Conservation (phyloP, 1,140 invertebrate species). For the Probaryconus sp. region DNA sequence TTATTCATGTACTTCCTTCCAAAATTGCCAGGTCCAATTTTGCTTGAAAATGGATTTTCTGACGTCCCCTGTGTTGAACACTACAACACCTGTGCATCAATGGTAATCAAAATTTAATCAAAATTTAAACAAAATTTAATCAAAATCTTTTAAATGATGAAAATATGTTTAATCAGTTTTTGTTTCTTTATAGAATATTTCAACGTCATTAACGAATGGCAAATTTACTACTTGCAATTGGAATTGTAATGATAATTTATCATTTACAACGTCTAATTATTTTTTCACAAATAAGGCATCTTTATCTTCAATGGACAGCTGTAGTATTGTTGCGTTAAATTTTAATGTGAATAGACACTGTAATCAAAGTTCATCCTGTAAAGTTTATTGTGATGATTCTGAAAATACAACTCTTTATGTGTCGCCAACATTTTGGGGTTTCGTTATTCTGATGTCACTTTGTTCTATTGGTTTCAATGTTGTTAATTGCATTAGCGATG, state of each 20-base stretch:
- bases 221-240: conserved; percentile 58
- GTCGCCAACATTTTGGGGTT: conserved; percentile 83
- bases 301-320: conserved; percentile 65
- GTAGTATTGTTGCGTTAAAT: too few species aligned
- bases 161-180: conserved; percentile 12
- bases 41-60: conserved; percentile 61
- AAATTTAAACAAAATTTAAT: conserved; percentile 2
- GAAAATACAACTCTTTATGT: conserved; percentile 75
- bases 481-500: conserved; percentile 86
- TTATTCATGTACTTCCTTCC: conserved; percentile 83
- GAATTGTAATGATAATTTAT: conserved; percentile 49
- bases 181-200: conserved; percentile 30
- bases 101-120: conserved; percentile 32
- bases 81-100: conserved; percentile 66
- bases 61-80: conserved; percentile 62
- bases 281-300: conserved; percentile 37
- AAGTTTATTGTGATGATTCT: conserved; percentile 55
- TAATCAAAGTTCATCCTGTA: too few species aligned
- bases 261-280: conserved; percentile 50
- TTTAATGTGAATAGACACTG: too few species aligned
- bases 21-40: conserved; percentile 66
- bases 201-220: not conserved
- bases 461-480: conserved; percentile 88
- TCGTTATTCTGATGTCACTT: conserved; percentile 83
- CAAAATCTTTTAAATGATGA: too few species aligned